These are phyloP conservation scores for Bradypus variegatus DNA, from an alignment of 2,797 vertebrate genomes.

Conservation along the genomic window DNA sequence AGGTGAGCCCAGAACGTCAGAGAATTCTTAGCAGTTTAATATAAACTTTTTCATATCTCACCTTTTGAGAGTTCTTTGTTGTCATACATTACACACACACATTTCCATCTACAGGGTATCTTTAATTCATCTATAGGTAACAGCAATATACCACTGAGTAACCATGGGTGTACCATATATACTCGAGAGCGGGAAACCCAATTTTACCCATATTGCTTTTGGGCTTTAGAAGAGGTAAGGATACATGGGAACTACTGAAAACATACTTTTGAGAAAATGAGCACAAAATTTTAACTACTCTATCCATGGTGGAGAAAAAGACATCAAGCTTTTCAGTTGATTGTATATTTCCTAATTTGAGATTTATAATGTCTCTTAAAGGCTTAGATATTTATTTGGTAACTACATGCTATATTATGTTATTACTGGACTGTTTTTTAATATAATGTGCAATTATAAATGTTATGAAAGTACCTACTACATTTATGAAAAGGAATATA, in stretches of 20 bases:
- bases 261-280: background rate
- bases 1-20: background rate
- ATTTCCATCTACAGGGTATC: background rate
- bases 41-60: background rate
- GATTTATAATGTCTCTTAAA: conserved; percentile 15
- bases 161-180: background rate
- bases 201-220: background rate
- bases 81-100: background rate
- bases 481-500: background rate
- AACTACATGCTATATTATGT: background rate
- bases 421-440: background rate
- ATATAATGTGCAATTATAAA: background rate
- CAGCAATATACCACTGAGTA: background rate
- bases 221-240: background rate
- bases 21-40: background rate
- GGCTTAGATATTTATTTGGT: background rate
- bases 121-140: background rate
- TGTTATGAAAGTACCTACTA: background rate
- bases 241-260: conserved; percentile 10
- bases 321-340: background rate
- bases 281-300: background rate
- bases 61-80: background rate
- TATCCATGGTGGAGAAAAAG: background rate
- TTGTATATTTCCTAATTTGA: background rate
- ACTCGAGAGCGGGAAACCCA: background rate